Evolutionary conservation across 2,888 invertebrate genomes (phyloP).

Genomic region (Agonopterix arenella): DNA sequence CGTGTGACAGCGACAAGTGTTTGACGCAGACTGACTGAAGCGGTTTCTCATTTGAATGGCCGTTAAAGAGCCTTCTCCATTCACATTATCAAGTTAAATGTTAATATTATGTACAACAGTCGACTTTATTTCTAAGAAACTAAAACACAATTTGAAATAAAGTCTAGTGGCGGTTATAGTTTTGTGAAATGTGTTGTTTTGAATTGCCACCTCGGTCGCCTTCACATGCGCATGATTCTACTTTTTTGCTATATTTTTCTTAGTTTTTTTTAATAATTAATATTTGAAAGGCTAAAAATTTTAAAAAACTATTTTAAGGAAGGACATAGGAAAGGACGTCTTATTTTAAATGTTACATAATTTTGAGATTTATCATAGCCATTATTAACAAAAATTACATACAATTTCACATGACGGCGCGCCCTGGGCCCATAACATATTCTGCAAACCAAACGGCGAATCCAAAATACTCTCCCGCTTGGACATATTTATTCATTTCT

Average conservation of each 20-base stretch:
- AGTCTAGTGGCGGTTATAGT: slow-evolving; percentile 18
- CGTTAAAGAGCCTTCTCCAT: slow-evolving; percentile 61
- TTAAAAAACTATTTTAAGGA: neutral
- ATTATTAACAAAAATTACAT: no score
- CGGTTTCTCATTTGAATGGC: slow-evolving; percentile 63
- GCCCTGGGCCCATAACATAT: no score
- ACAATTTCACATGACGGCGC: no score
- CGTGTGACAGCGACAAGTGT: slow-evolving; percentile 50
- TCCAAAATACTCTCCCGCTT: no score
- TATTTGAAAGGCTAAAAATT: neutral
- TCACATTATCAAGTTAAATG: slow-evolving; percentile 48
- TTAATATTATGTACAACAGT: slow-evolving; percentile 16
- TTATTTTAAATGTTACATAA: no score
- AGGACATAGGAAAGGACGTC: no score
- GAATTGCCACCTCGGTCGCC: slow-evolving; percentile 63
- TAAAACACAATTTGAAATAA: slow-evolving; percentile 13
- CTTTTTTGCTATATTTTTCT: slow-evolving; percentile 58
- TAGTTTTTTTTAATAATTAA: slow-evolving; percentile 28
- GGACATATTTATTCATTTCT: no score
- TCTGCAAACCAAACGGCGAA: no score
- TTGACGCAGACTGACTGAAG: slow-evolving; percentile 59
- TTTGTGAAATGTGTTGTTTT: slow-evolving; percentile 15
- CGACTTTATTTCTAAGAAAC: neutral
- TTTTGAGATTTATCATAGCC: no score
- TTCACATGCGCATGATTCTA: slow-evolving; percentile 66